Conservation (phyloP, 2,888 invertebrate species). For the Nomada flava region DNA sequence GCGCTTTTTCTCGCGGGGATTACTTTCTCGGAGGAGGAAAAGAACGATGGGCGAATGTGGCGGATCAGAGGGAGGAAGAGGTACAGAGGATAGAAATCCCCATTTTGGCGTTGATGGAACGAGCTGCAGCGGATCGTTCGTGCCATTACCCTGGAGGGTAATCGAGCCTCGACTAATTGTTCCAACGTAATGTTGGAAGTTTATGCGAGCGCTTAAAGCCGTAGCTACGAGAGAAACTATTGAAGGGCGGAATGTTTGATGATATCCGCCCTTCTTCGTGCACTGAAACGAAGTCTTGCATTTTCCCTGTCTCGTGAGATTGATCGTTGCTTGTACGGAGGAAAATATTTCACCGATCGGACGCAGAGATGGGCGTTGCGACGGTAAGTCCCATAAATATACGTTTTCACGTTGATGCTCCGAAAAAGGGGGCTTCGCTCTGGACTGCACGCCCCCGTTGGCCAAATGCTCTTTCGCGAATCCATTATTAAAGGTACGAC, state of each 20-base stretch:
- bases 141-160: constrained; percentile 16
- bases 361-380: not conserved
- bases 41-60: not conserved
- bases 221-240: not conserved
- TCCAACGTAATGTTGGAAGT: constrained; percentile 58
- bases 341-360: not conserved
- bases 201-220: constrained; percentile 53
- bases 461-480: constrained; percentile 13
- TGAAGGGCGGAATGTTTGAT: constrained; percentile 23
- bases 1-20: constrained; percentile 59
- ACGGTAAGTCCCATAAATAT: too few species aligned
- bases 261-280: constrained; percentile 41
- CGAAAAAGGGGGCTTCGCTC: not conserved
- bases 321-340: too few species aligned
- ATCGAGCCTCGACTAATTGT: constrained; percentile 61
- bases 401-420: not conserved
- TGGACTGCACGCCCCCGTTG: constrained; percentile 2
- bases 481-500: constrained; percentile 37
- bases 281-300: constrained; percentile 47
- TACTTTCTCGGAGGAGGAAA: constrained; percentile 47
- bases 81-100: not conserved
- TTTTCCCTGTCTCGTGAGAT: too few species aligned
- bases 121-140: constrained; percentile 9
- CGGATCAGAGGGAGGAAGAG: not conserved
- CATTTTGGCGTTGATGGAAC: constrained; percentile 33